Conservation (phyloP, 2,797 vertebrate genomes). For the Anabas testudineus region DNA sequence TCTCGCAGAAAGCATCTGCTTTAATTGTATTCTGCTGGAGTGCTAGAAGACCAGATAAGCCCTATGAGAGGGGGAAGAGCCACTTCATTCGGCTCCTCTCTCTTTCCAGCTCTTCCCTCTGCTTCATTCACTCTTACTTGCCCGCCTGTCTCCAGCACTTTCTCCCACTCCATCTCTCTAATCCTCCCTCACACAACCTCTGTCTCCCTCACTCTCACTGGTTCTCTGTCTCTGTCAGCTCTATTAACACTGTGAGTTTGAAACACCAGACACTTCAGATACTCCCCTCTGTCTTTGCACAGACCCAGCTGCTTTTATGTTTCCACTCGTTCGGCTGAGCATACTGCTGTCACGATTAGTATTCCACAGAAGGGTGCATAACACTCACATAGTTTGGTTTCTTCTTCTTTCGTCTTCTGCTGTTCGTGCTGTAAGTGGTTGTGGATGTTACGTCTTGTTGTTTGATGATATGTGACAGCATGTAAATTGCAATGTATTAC, state of each 20-base stretch:
- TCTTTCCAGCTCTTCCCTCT: constrained; percentile 14
- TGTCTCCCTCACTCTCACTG: constrained; percentile 41
- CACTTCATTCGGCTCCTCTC: constrained; percentile 20
- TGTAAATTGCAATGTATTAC: constrained; percentile 41
- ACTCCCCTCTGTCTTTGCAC: constrained; percentile 35
- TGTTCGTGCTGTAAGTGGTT: constrained; percentile 2
- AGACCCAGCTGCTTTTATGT: constrained; percentile 23
- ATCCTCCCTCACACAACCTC: constrained; percentile 49
- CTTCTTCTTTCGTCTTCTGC: no score
- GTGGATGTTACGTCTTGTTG: constrained; percentile 18
- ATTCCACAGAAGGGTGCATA: constrained; percentile 8
- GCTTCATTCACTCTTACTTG: constrained; percentile 48
- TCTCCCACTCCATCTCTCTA: constrained; percentile 48
- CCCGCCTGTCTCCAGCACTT: constrained; percentile 45
- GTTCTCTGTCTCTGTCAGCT: constrained; percentile 56
- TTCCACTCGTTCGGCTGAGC: constrained; percentile 20
- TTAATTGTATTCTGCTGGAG: constrained; percentile 37
- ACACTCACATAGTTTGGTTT: constrained; percentile 18
- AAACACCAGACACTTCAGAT: constrained; percentile 57
- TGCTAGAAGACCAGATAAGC: constrained; percentile 52
- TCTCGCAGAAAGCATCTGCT: constrained; percentile 41
- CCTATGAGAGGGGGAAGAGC: constrained; percentile 30
- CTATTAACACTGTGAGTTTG: constrained; percentile 61
- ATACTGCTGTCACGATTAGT: constrained; percentile 25
- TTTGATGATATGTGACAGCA: constrained; percentile 58